phyloP scores from a whole-genome alignment of 92 coral and sea anemone genomes.

The Montipora capitata region DNA sequence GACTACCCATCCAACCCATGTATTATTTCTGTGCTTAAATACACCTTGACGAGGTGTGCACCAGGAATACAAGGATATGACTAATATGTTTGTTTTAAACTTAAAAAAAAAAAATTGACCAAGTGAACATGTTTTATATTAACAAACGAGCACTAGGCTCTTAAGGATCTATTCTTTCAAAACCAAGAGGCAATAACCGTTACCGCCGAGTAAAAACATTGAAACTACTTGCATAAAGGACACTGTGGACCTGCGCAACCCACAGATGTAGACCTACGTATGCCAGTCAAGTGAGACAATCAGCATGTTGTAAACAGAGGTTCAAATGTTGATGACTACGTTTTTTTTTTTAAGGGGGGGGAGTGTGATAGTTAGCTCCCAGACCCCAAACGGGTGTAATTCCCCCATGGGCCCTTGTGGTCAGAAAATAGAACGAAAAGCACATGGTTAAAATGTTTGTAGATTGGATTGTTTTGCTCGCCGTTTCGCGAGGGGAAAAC shows the following conservation, averaged over 20 bases:
- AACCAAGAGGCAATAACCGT: background rate
- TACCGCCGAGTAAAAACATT: background rate
- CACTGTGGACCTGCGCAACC: constrained; percentile 45
- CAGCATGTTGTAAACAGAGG: background rate
- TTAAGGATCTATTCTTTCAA: background rate
- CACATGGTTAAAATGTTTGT: too few species aligned
- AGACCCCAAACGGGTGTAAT: too few species aligned
- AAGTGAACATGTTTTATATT: constrained; percentile 13
- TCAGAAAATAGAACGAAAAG: too few species aligned
- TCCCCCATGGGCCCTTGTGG: too few species aligned
- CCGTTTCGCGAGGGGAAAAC: too few species aligned
- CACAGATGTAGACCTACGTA: background rate
- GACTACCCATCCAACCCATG: background rate
- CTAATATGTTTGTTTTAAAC: background rate
- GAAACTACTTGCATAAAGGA: background rate
- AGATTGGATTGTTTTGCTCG: too few species aligned
- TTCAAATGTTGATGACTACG: background rate
- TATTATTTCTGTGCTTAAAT: background rate
- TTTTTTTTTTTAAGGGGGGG: background rate
- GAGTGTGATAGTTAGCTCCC: background rate
- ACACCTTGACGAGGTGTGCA: background rate
- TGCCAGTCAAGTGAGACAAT: background rate
- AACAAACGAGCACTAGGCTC: background rate
- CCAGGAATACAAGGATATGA: background rate
- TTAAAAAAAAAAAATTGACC: background rate